Percentiles rank a stretch among this genome's conserved stretches.
Evolutionary conservation across 2,888 invertebrate species (phyloP).

Genomic region (Lydus trimaculatus): DNA sequence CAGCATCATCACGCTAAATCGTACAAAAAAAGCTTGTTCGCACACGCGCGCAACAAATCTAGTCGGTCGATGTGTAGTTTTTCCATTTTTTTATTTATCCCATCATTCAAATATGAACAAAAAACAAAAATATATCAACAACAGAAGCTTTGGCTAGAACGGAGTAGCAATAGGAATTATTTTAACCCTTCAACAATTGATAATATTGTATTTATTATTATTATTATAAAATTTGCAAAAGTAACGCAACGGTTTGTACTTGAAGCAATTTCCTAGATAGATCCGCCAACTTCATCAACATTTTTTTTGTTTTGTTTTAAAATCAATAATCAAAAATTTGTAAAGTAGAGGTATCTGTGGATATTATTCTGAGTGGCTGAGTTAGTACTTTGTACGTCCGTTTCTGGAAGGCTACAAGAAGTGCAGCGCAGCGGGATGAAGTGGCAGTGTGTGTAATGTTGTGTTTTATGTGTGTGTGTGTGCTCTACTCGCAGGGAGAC

Average conservation of each 20-base stretch:
- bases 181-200: constrained; percentile 59
- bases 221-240: constrained; percentile 75
- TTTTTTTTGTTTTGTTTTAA: constrained; percentile 9
- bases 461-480: constrained; percentile 15
- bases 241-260: constrained; percentile 77
- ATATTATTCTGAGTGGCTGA: constrained; percentile 48
- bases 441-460: constrained; percentile 56
- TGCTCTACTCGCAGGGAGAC: constrained; percentile 54
- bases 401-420: constrained; percentile 54
- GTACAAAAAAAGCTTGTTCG: constrained; percentile 48
- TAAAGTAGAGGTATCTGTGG: constrained; percentile 50
- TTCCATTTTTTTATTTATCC: background rate
- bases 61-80: constrained; percentile 54
- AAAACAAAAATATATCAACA: constrained; percentile 3
- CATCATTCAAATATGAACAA: constrained; percentile 7
- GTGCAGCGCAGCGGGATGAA: constrained; percentile 48
- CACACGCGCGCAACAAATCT: constrained; percentile 55
- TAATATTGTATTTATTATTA: constrained; percentile 63
- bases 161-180: constrained; percentile 57
- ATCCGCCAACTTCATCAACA: constrained; percentile 51
- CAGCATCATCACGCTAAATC: too few species aligned
- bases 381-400: constrained; percentile 56
- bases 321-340: constrained; percentile 12
- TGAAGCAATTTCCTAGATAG: constrained; percentile 68
- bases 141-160: constrained; percentile 48